Evolutionary conservation across 1,140 invertebrate species (phyloP).

Genomic region (Plectrocnemia conspersa): DNA sequence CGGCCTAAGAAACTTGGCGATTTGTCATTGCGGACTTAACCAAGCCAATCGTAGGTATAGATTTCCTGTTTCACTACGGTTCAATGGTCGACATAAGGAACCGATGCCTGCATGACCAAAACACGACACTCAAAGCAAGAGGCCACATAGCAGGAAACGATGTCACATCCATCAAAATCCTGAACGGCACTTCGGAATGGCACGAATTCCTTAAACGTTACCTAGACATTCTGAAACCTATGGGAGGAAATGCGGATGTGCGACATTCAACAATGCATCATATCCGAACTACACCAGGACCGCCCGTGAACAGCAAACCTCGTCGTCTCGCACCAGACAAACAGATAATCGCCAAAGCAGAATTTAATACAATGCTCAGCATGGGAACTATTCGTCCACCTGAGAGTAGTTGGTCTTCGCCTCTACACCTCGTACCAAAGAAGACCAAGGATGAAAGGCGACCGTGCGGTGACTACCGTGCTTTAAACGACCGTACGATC

Average conservation of each 20-base stretch:
- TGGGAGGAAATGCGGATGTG: slow-evolving; percentile 41
- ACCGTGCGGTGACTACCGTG: slow-evolving; percentile 49
- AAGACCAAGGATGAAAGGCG: slow-evolving; percentile 40
- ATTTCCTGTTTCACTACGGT: slow-evolving; percentile 39
- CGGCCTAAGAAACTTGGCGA: slow-evolving; percentile 40
- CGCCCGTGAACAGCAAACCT: too few relatives aligned
- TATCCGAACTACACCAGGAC: too few relatives aligned
- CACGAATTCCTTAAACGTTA: slow-evolving; percentile 33
- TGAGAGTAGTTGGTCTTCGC: slow-evolving; percentile 45
- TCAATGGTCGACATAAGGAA: slow-evolving; percentile 36
- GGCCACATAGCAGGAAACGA: too few relatives aligned
- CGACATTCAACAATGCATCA: too few relatives aligned
- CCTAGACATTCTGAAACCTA: too few relatives aligned
- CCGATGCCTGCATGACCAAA: too few relatives aligned
- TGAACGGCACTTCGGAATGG: too few relatives aligned
- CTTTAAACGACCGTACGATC: slow-evolving; percentile 30
- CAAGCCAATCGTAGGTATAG: slow-evolving; percentile 42
- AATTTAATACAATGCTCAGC: too few relatives aligned
- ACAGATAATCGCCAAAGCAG: too few relatives aligned
- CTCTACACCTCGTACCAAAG: slow-evolving; percentile 47
- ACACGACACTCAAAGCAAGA: too few relatives aligned
- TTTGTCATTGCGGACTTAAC: slow-evolving; percentile 45
- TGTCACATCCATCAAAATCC: too few relatives aligned
- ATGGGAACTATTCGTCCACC: slow-evolving; percentile 42
- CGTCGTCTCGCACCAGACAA: too few relatives aligned